phyloP scores from a whole-genome alignment of 2,797 vertebrate species.

The Helarctos malayanus region DNA sequence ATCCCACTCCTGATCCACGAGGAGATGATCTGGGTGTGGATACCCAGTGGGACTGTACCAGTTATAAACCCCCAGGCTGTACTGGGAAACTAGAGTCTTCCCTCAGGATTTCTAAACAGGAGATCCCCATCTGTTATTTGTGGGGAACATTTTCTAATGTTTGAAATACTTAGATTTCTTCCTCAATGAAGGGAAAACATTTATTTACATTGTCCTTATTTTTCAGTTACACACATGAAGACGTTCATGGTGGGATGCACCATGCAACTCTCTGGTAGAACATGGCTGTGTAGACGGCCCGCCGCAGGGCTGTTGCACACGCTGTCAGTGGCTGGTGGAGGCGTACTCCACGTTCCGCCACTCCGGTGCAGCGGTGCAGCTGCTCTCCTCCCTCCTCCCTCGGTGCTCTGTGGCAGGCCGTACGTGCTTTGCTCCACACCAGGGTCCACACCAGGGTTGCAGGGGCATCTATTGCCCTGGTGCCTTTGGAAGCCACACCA shows the following conservation, averaged over 20 bases:
- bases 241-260: rapidly evolving
- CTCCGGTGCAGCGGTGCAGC: conserved; percentile 90
- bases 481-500: conserved; percentile 90
- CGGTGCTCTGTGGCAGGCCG: conserved; percentile 89
- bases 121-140: neutral
- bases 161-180: neutral
- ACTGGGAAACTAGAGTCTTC: rapidly evolving
- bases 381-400: conserved; percentile 88
- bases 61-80: rapidly evolving
- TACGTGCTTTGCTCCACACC: conserved; percentile 91
- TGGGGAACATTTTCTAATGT: neutral
- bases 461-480: conserved; percentile 92
- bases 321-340: conserved; percentile 69
- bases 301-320: neutral
- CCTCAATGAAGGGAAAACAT: neutral
- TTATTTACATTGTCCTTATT: neutral
- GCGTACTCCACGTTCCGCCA: conserved; percentile 86
- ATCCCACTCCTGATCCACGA: rapidly evolving
- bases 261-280: rapidly evolving
- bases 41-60: neutral
- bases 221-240: neutral
- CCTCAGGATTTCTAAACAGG: too few relatives aligned
- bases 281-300: neutral
- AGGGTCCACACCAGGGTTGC: conserved; percentile 91
- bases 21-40: too few relatives aligned